Percentiles rank a stretch among this genome's conserved stretches.
These are phyloP conservation scores for Dynastes hyllus DNA, from an alignment of 2,888 invertebrate species.

Conservation along the genomic window DNA sequence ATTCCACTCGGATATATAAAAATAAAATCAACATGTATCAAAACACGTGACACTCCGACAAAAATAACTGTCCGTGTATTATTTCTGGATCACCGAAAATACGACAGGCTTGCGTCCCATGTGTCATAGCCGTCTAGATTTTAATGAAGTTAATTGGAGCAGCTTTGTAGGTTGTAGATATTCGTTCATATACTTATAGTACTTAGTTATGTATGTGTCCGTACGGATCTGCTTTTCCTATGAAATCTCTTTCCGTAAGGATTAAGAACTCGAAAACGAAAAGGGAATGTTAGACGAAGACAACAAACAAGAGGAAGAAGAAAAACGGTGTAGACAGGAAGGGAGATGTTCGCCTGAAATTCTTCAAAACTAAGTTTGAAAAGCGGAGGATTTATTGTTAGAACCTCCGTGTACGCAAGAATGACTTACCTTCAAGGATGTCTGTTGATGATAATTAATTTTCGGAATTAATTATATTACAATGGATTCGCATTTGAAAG, in stretches of 20 bases:
- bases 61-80: slow-evolving; percentile 22
- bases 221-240: neutral
- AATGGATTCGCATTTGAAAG: slow-evolving; percentile 21
- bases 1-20: slow-evolving; percentile 42
- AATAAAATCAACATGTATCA: slow-evolving; percentile 42
- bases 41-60: slow-evolving; percentile 33
- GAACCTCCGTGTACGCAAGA: neutral
- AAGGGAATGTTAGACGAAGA: neutral
- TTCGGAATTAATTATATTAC: slow-evolving; percentile 33
- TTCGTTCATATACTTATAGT: neutral
- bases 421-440: neutral
- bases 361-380: slow-evolving; percentile 11
- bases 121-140: slow-evolving; percentile 35
- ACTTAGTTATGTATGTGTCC: slow-evolving; percentile 6
- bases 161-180: slow-evolving; percentile 16
- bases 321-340: slow-evolving; percentile 17
- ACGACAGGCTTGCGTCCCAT: slow-evolving; percentile 25
- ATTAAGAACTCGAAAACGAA: slow-evolving; percentile 5
- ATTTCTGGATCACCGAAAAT: slow-evolving; percentile 7
- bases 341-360: slow-evolving; percentile 6
- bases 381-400: neutral
- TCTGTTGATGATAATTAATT: slow-evolving; percentile 32
- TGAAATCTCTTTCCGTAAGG: neutral
- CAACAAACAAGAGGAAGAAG: neutral
- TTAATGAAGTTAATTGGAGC: slow-evolving; percentile 39